These are phyloP conservation scores for Mobula birostris DNA, from an alignment of 2,113 vertebrate genomes.

Conservation along the genomic window DNA sequence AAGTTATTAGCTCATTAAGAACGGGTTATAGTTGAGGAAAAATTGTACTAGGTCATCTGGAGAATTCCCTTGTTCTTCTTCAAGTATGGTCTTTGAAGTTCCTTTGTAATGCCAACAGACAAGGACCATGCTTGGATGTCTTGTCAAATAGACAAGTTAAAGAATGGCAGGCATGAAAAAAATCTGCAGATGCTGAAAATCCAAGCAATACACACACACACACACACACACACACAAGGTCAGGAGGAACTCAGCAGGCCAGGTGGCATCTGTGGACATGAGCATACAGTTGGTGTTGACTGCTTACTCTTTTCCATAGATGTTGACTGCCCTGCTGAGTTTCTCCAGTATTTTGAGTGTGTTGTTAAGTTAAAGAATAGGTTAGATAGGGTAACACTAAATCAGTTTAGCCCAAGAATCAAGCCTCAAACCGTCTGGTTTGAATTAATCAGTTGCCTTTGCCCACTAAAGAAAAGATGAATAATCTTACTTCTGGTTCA, in stretches of 20 bases:
- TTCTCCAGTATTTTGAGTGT: too few relatives aligned
- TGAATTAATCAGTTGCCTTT: not conserved
- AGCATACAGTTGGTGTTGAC: too few relatives aligned
- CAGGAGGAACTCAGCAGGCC: too few relatives aligned
- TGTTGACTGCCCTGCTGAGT: too few relatives aligned
- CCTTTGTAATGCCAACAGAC: not conserved
- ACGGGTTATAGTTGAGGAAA: not conserved
- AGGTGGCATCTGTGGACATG: too few relatives aligned
- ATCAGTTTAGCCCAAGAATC: not conserved
- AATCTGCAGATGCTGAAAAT: too few relatives aligned
- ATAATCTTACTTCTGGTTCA: not conserved
- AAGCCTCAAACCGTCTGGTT: not conserved
- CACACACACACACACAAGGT: too few relatives aligned
- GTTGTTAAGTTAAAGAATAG: not conserved
- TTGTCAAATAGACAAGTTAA: not conserved
- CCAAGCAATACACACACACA: too few relatives aligned
- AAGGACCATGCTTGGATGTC: not conserved
- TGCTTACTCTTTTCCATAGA: too few relatives aligned
- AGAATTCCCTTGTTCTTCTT: not conserved
- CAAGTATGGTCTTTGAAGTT: not conserved
- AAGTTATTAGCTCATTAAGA: too few relatives aligned
- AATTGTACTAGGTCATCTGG: not conserved
- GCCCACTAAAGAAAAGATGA: not conserved
- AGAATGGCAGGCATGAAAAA: too few relatives aligned
- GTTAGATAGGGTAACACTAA: not conserved